A percentile compares a stretch with the other conserved stretches of the same genome.
Conservation (phyloP, 2,888 invertebrate genomes). For the Temnothorax unifasciatus region DNA sequence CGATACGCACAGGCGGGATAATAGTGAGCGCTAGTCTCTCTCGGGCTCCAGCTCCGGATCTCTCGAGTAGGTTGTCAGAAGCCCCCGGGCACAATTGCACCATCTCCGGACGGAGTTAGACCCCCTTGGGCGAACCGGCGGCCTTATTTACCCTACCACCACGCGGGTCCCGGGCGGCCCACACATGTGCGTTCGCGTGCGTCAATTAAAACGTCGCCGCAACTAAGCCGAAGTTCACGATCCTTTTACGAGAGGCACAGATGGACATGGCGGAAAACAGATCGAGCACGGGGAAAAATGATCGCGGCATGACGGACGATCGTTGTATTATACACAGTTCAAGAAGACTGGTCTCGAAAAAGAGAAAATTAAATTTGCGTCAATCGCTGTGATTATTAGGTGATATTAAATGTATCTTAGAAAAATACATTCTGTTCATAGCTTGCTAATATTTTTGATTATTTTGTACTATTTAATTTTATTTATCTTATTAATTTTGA, state of each 20-base stretch:
- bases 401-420: neutral
- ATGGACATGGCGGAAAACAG: neutral
- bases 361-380: neutral
- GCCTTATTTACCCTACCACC: constrained; percentile 85
- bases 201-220: constrained; percentile 47
- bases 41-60: constrained; percentile 65
- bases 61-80: constrained; percentile 81
- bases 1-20: constrained; percentile 63
- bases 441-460: neutral
- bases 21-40: constrained; percentile 71
- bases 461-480: neutral
- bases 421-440: neutral
- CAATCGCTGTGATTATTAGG: neutral
- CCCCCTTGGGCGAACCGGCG: constrained; percentile 86
- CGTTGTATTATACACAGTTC: neutral
- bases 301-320: neutral
- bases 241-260: constrained; percentile 22
- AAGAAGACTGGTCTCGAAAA: neutral
- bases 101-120: constrained; percentile 83
- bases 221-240: constrained; percentile 39
- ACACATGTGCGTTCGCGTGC: constrained; percentile 13
- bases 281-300: neutral
- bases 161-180: constrained; percentile 55
- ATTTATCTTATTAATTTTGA: neutral
- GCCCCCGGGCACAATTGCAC: constrained; percentile 85